Evolutionary conservation across 2,113 vertebrate species (phyloP).

Genomic region (Limnothrissa miodon): DNA sequence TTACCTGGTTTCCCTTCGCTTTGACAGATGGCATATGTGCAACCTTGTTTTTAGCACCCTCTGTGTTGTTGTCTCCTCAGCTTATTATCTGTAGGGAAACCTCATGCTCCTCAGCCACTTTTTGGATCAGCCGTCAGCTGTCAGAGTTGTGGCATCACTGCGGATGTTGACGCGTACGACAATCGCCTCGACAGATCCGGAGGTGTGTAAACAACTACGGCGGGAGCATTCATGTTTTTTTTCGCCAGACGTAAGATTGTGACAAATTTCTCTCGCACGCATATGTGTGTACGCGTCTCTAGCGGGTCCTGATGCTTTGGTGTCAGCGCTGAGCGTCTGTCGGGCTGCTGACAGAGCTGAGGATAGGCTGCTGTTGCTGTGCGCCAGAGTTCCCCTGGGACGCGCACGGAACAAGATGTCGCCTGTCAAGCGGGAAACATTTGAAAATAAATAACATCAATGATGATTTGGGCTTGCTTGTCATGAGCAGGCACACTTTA

Average conservation of each 20-base stretch:
- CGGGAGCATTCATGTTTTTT: slow-evolving; percentile 31
- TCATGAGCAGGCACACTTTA: slow-evolving; percentile 67
- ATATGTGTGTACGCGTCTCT: slow-evolving; percentile 45
- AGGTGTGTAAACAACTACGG: slow-evolving; percentile 72
- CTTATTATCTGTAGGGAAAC: slow-evolving; percentile 4
- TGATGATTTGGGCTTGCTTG: slow-evolving; percentile 79
- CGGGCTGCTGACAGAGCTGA: slow-evolving; percentile 66
- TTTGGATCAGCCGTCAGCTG: slow-evolving; percentile 40
- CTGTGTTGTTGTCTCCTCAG: not conserved
- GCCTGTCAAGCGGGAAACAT: slow-evolving; percentile 74
- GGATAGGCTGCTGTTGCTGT: slow-evolving; percentile 42
- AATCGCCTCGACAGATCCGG: slow-evolving; percentile 66
- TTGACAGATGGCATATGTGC: slow-evolving; percentile 4
- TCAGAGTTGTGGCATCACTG: slow-evolving; percentile 47
- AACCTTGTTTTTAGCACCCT: slow-evolving; percentile 6
- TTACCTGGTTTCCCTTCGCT: not conserved
- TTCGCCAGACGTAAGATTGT: slow-evolving; percentile 64
- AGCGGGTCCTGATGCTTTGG: slow-evolving; percentile 63
- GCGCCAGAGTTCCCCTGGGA: slow-evolving; percentile 66
- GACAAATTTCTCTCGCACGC: slow-evolving; percentile 69
- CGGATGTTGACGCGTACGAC: slow-evolving; percentile 64
- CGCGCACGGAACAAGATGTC: slow-evolving; percentile 75
- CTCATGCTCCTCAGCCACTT: slow-evolving; percentile 37
- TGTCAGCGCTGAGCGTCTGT: slow-evolving; percentile 70
- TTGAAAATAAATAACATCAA: slow-evolving; percentile 82